Base-by-base conservation (phyloP, 2,888 invertebrate species). In the Himalopsyche anomala region DNA sequence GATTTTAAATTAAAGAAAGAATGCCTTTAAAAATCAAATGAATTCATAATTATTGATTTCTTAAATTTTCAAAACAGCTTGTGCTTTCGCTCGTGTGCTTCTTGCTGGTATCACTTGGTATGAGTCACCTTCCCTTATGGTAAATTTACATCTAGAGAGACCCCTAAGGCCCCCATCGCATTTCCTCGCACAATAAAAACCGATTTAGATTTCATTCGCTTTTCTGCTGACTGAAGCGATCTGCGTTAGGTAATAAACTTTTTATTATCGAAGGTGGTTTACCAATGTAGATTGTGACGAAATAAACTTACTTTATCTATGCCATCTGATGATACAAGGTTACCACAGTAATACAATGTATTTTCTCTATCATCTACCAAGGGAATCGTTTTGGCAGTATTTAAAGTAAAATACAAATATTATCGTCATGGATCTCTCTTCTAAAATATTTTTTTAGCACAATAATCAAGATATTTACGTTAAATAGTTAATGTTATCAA, bases 181-280 rank as follows among this genome's bases (percentile, higher is more conserved):
- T 74, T 36, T 38, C 28, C 15, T 36, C 38, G 74, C 74, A 38
- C 74, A 74, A 74, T 74, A 74, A 74, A 74, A 74, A 74, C 74
- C 74, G 74, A 74, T 74, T 74, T 74, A 74, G 74, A 74, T 36
- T 74, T 74, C 74, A 74, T 74, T 74, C 74, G 74, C 19, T 36
- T 74, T 74, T 74, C 74, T 74, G 74, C 74, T 74, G 74, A 74
- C 74, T 74, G 74, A 74, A 74, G 74, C 74, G 74, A 74, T 74
- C 74, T 74, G 28, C 51, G 51, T 51, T 51, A 36, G 74, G 74
- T 74, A 74, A 74, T 74, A 74, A 74, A 74, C 74, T 74, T 74
- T 74, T 74, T 74, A 74, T 38, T 74, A 74, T 74, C 74, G 74
- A 74, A 74, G 74, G 74, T 74, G 74, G 74, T 74, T 74, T 74